Evolutionary conservation across 2,113 vertebrate species (phyloP), one percentile per base, ranked within the genome.

Genomic region (Paedocypris sp.): DNA sequence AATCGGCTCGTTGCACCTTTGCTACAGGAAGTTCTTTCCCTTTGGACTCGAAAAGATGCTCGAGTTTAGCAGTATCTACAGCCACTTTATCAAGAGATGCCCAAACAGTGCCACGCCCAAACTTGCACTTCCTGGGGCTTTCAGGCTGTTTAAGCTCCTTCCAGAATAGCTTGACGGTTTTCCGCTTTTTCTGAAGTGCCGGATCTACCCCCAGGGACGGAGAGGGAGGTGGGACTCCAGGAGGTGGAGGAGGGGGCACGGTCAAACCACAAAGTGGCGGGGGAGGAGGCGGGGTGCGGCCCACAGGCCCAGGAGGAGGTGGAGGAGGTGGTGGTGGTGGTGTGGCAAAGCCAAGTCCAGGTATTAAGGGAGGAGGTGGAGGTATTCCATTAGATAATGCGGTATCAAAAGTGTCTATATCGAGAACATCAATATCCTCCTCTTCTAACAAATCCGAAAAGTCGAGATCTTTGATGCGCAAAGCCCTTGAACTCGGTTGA

Each of bases 101-200:
- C 95, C 95, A 98, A 46, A 98, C 81, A 0, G 94, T 95, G 0
- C 79, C 83, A 2, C 82, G 75, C 6, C 92, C 91, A 1, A 93
- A 93, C 12, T 72, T 82, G 23, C 87, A 80, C 2, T 66, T 73
- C 10, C 80, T 76, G 3, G 79, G 72, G 3, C 72, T 43, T 47
- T 85, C 85, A 0, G 83, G 47, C 67, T 87, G 83, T 63, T 91
- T 93, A 43, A 98, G 82, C 80, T 97, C 95, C 68, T 85, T 89
- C 95, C 95, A 98, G 79, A 98, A 98, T 68, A 98, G 78, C 77
- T 95, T 96, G 59, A 97, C 87, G 0, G 91, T 98, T 77, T 92
- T 97, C 64, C 87, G 89, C 77, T 96, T 98, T 64, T 82, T 89
- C 32, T 73, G 67, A 10, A 80, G 75, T 3, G 60, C 67, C 8